Base-by-base conservation (phyloP, 2,888 invertebrate species). In the Drosophila nigricruria region DNA sequence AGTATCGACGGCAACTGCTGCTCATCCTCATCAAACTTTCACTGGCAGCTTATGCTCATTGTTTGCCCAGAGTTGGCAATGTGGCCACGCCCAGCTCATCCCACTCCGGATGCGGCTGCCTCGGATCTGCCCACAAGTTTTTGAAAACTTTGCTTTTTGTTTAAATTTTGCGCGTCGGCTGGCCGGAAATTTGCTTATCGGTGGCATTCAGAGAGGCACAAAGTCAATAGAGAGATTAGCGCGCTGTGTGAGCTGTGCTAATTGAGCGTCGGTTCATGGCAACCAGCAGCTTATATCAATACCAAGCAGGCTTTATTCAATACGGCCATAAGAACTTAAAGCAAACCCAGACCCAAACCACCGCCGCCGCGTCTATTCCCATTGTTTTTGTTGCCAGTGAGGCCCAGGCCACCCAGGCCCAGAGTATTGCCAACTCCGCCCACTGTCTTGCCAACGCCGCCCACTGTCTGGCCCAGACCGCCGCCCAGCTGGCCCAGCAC, bases 121-220 rank as follows among this genome's bases (percentile, higher is more conserved):
- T 27, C 32, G 63, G 63, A 79, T 71, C 52, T 73, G 71, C 62
- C 77, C 79, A 69, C 77, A 89, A 84, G 79, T 84, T 81, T 89
- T 74, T 68, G 79, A 73, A 81, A 88, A 88, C 67, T 83, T 69
- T 68, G 72, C 87, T 81, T 75, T 88, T 88, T 88, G 87, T 90
- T 90, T 90, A 81, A 88, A 86, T 79, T 90, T 83, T 79, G 79
- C 70, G 77, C 80, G 70, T 49, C 70, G 56, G 70, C 60, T 78
- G 64, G 75, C 79, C 75, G 81, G 89, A 87, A 90, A 88, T 90
- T 86, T 90, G 90, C 87, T 90, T 88, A 88, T 90, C 90, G 76
- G 68, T 81, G 71, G 70, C 66, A 77, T 81, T 81, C 87, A 89
- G 83, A 70, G 77, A 70, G 77, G 74, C 67, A 68, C 70, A 82